Base-by-base conservation (phyloP, 2,888 invertebrate species). In the Alitta virens region DNA sequence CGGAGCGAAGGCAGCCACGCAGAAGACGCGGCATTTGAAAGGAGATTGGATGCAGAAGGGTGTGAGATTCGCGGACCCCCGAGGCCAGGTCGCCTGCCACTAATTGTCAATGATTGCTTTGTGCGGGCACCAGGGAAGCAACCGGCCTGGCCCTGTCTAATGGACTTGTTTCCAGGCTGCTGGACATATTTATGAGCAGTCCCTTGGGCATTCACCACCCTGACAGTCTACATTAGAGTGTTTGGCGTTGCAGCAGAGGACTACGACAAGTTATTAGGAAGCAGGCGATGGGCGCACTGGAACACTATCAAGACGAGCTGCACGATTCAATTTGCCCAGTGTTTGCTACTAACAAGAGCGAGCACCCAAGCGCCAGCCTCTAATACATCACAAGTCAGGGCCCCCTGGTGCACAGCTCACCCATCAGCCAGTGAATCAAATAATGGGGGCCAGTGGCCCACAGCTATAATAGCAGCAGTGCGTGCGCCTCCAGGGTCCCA, bases 221-320 rank as follows among this genome's bases (percentile, higher is more conserved):
- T 46, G 46, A 46, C 46, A 46, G 21, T n/a, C 46, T 21, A 46
- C 46, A 46, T 46, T 46, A 46, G 46, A 46, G 46, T n/a, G n/a
- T 46, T 46, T 46, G 46, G 21, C 46, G 21, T 7, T 46, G 46
- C 3, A 46, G 7, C 21, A 9, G 18, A n/a, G 46, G n/a, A 21
- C n/a, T 18, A 21, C 18, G 46, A 46, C 18, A 21, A 21, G 46
- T 46, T 46, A 46, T 46, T 46, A 46, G 33, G 46, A n/a, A 46
- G 46, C 46, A 46, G 46, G 46, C 46, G n/a, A 46, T 46, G 46
- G 33, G 33, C 33, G 33, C 33, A 33, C 33, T 33, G 33, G 33
- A 33, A 33, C 33, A 33, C 33, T 33, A 33, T 33, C 33, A 33
- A 33, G 33, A 33, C 33, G 33, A 33, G 33, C 33, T 33, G 33